Conservation (phyloP, 2,797 vertebrate genomes). For the Notamacropus eugenii region DNA sequence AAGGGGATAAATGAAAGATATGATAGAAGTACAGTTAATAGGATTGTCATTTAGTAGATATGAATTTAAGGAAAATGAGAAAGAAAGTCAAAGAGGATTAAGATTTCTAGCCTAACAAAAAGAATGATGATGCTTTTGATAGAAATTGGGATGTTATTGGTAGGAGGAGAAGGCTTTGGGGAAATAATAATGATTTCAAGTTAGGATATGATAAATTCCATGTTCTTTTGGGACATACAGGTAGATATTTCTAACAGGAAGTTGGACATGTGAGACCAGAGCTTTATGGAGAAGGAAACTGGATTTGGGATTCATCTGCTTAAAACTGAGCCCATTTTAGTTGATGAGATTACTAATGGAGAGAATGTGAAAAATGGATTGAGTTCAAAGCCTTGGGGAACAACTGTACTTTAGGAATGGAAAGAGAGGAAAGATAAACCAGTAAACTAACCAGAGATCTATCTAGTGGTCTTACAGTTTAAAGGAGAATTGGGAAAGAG, state of each 20-base stretch:
- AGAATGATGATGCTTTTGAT: background rate
- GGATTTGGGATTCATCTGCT: background rate
- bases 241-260: background rate
- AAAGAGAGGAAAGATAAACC: background rate
- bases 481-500: background rate
- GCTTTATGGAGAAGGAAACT: background rate
- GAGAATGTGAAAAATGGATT: background rate
- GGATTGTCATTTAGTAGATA: background rate
- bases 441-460: background rate
- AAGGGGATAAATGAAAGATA: background rate
- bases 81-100: background rate
- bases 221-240: background rate
- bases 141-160: background rate
- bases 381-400: background rate
- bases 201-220: background rate
- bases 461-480: background rate
- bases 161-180: background rate
- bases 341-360: background rate
- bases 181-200: background rate
- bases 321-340: background rate
- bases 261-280: background rate
- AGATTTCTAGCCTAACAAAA: background rate
- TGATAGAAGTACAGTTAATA: background rate
- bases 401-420: background rate
- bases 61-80: background rate